Base-by-base conservation (phyloP, 2,113 vertebrate genomes). In the Thermophis baileyi region DNA sequence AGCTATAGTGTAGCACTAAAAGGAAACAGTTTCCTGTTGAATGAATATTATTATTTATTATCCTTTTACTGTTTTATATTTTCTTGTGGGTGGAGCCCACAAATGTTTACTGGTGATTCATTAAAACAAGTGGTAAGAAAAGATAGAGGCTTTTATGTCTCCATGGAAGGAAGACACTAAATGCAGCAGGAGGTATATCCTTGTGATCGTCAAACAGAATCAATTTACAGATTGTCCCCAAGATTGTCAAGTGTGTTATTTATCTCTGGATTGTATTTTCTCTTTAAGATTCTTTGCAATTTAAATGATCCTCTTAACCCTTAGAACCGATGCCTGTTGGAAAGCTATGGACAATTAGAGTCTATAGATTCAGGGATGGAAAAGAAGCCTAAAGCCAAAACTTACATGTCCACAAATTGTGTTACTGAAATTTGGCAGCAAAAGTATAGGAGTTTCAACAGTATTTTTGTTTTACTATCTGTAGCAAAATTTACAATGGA, bases 41-140 rank as follows among this genome's bases (percentile, higher is more conserved):
- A 89, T 90, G 95, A 94, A 40, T 35, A 89, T 93, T 96, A 95
- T 93, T 93, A 93, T 93, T 93, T 90, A 93, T 93, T 54, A 87
- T 87, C 90, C 49, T 54, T 86, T 93, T 93, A 86, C 9, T 35
- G 50, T 93, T 93, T 87, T 93, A 63, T 63, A 47, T 25, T 90
- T 90, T 87, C 89, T 89, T 90, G n/a, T 90, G 81, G 92, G 92
- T 63, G n/a, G 81, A 49, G 50, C 87, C 81, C 54, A 60, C 92
- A 93, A 93, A 93, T 63, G 46, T 93, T 93, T 90, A 85, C 81
- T 30, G 46, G 74, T 55, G 90, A 51, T 30, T 81, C 89, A 30
- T 87, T 90, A 90, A 90, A 81, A 81, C 44, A n/a, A 12, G 54
- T n/a, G 86, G 22, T n/a, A 93, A 30, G 24, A 85, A 87, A 87